Percentiles rank a stretch among this genome's conserved stretches.
Conservation (phyloP, 2,888 invertebrate genomes). For the Digitonthophagus gazella region DNA sequence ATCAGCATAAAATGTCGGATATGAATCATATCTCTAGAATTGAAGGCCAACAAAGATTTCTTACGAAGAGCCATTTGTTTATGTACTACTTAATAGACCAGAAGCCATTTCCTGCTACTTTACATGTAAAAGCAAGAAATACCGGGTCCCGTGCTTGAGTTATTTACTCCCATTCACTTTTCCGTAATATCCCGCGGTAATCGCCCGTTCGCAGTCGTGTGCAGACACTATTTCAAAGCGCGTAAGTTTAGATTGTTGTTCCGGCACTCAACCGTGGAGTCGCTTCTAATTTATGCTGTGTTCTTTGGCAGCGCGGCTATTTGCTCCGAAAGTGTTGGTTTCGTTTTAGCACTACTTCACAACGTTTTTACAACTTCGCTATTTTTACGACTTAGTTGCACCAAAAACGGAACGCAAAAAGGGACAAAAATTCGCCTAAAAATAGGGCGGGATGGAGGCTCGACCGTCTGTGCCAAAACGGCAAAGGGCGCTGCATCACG, state of each 20-base stretch:
- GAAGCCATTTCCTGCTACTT: not conserved
- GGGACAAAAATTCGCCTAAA: not conserved
- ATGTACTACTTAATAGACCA: not conserved
- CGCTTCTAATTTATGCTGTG: not conserved
- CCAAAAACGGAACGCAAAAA: not conserved
- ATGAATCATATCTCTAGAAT: too few species aligned
- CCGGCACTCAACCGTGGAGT: not conserved
- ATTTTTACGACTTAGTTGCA: not conserved
- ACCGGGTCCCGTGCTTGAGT: not conserved
- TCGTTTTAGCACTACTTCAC: not conserved
- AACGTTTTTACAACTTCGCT: not conserved
- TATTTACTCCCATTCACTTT: not conserved
- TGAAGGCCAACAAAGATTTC: not conserved
- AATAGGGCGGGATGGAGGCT: slow-evolving; percentile 6
- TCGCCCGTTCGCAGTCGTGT: not conserved
- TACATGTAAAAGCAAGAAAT: not conserved
- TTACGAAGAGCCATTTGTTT: too few species aligned
- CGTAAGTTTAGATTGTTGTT: not conserved
- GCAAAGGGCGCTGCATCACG: slow-evolving; percentile 4
- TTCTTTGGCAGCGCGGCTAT: not conserved
- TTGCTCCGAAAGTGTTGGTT: not conserved
- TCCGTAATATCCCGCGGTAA: not conserved
- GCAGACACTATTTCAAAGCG: not conserved
- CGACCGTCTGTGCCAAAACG: slow-evolving; percentile 3
- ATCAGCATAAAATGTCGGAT: too few species aligned